These are phyloP conservation scores for Boloria selene DNA, from an alignment of 2,888 invertebrate genomes.

Conservation along the genomic window DNA sequence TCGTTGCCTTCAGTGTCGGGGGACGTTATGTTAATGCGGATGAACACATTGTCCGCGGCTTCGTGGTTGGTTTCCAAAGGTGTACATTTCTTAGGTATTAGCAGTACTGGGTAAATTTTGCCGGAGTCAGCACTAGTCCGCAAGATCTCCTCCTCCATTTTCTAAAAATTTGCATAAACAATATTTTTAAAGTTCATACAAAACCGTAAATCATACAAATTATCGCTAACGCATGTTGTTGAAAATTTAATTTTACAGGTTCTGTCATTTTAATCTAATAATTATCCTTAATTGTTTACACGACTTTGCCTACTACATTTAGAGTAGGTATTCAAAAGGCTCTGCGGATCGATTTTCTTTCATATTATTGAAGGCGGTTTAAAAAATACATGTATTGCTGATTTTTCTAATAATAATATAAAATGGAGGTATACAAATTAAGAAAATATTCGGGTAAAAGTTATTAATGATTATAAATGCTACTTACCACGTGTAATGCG, in stretches of 20 bases:
- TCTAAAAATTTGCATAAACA: conserved; percentile 26
- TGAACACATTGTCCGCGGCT: conserved; percentile 60
- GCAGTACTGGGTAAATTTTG: conserved; percentile 58
- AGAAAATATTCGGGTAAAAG: conserved; percentile 42
- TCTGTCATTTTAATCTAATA: conserved; percentile 6
- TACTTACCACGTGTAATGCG: conserved; percentile 64
- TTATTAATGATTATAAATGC: conserved; percentile 39
- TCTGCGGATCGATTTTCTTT: not conserved
- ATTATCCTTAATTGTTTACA: conserved; percentile 17
- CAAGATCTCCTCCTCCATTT: conserved; percentile 55
- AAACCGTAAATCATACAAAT: not conserved
- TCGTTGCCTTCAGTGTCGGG: conserved; percentile 62
- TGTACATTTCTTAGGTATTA: conserved; percentile 66
- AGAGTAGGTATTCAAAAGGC: not conserved
- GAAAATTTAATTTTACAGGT: not conserved
- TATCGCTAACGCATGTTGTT: not conserved
- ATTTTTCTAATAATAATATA: conserved; percentile 52
- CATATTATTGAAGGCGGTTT: not conserved
- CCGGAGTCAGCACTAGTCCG: conserved; percentile 44
- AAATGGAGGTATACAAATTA: conserved; percentile 52
- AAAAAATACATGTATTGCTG: conserved; percentile 17
- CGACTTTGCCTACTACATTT: not conserved
- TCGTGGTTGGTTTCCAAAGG: conserved; percentile 59
- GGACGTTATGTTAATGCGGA: conserved; percentile 62
- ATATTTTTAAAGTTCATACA: conserved; percentile 1